Percentiles rank a stretch among this genome's conserved stretches.
Evolutionary conservation across 2,888 invertebrate genomes (phyloP).

Genomic region (Hoplodrina ambigua): DNA sequence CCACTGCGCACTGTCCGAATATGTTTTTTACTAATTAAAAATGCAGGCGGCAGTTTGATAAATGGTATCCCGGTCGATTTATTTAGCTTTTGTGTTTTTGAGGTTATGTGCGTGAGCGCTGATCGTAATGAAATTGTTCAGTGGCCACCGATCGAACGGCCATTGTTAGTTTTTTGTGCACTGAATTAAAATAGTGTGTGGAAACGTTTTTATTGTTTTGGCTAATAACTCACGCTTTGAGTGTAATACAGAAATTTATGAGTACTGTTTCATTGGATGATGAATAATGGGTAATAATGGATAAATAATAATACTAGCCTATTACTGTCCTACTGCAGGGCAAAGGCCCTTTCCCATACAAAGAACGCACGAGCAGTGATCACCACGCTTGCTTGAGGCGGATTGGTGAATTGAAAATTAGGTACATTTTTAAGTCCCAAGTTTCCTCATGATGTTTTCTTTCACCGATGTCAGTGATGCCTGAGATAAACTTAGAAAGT

Average conservation of each 20-base stretch:
- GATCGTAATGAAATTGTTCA: conserved; percentile 65
- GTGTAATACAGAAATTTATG: not conserved
- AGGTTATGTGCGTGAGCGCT: conserved; percentile 68
- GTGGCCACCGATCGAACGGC: conserved; percentile 58
- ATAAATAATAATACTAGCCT: too few species aligned
- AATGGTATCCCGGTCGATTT: conserved; percentile 83
- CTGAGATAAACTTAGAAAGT: too few species aligned
- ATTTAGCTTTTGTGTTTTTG: conserved; percentile 76
- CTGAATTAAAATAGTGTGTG: conserved; percentile 51
- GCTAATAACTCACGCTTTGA: conserved; percentile 6
- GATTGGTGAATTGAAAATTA: too few species aligned
- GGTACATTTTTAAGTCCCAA: too few species aligned
- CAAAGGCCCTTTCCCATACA: too few species aligned
- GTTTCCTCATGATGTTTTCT: too few species aligned
- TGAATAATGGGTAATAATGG: not conserved
- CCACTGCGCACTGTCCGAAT: conserved; percentile 86
- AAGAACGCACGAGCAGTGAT: too few species aligned
- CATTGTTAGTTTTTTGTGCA: conserved; percentile 51
- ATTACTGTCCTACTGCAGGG: too few species aligned
- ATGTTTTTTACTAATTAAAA: conserved; percentile 88
- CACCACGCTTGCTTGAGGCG: too few species aligned
- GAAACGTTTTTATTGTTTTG: conserved; percentile 43
- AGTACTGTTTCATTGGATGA: not conserved
- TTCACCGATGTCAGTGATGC: too few species aligned
- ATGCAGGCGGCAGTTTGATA: conserved; percentile 83